Base-by-base conservation (phyloP, 2,888 invertebrate species). In the Unio pictorum region DNA sequence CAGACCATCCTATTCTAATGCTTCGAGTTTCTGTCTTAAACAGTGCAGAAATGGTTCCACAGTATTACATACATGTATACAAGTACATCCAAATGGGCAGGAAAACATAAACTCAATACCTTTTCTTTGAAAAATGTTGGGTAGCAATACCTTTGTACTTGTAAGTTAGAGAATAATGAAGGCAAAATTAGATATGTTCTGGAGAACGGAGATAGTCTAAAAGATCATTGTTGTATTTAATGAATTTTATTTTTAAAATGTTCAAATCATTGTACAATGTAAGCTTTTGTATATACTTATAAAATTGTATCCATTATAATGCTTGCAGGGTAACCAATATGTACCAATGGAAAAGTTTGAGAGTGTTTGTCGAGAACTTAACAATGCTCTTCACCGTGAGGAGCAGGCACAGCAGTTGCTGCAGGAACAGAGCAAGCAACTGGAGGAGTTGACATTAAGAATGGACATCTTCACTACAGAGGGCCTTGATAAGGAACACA, bases 361-460 rank as follows among this genome's bases (percentile, higher is more conserved):
- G 70, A 78, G 80, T 60, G 84, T 88, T 34, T 87, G 87, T 73
- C 71, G 76, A 28, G 89, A 89, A 75, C 77, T 89, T 71, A 86
- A 86, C 74, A 81, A 79, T 68, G 87, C 89, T 7, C 75, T 88
- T 66, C 72, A 76, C 8, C 71, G 89, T 55, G 89, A 89, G 71
- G 83, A 87, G 69, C 85, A 85, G 70, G 88, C 87, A 8, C 87
- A 89, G 74, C 79, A 82, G 26, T 69, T 89, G 57, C 75, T 89
- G 59, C 82, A 81, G n/a, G 88, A 88, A 67, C 89, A 88, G 79
- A 82, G 82, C 62, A 76, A 75, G 61, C 87, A 87, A 72, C 70
- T 88, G 65, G 82, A 83, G 65, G 84, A 86, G 58, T 71, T 88
- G 45, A 82, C 86, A 0, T 55, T 78, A 11, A 74, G 81, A 59